Evolutionary conservation across 2,797 vertebrate species (phyloP).

Genomic region (Semotilus atromaculatus): DNA sequence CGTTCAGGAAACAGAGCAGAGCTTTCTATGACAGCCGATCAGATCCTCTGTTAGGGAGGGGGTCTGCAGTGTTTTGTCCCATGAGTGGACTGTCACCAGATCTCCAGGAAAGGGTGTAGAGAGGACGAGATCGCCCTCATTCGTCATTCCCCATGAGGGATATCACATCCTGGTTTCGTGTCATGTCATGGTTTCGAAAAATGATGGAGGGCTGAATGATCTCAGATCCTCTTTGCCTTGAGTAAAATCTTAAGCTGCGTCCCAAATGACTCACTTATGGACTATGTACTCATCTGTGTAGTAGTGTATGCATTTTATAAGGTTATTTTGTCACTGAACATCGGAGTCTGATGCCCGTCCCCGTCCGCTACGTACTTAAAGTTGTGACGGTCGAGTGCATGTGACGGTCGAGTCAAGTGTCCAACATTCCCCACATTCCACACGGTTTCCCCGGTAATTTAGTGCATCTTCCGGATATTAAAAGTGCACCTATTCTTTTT

Average conservation of each 20-base stretch:
- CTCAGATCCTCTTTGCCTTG: constrained; percentile 6
- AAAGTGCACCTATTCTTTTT: too few species aligned
- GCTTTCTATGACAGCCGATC: constrained; percentile 11
- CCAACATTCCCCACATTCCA: too few species aligned
- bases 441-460: too few species aligned
- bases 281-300: too few species aligned
- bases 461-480: too few species aligned
- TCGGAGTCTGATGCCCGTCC: too few species aligned
- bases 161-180: constrained; percentile 73
- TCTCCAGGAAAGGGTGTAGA: constrained; percentile 4
- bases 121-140: constrained; percentile 35
- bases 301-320: too few species aligned
- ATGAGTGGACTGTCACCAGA: neutral
- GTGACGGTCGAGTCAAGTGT: too few species aligned
- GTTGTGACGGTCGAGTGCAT: too few species aligned
- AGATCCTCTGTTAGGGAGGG: constrained; percentile 24
- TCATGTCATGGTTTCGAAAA: constrained; percentile 63
- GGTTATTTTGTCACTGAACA: too few species aligned
- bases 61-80: neutral
- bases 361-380: too few species aligned
- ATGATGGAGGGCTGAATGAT: constrained; percentile 52
- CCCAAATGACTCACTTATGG: too few species aligned
- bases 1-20: constrained; percentile 25
- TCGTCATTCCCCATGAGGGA: constrained; percentile 65
- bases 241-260: neutral